Conservation (phyloP, 2,113 vertebrate species). For the Aspiorhynchus laticeps region DNA sequence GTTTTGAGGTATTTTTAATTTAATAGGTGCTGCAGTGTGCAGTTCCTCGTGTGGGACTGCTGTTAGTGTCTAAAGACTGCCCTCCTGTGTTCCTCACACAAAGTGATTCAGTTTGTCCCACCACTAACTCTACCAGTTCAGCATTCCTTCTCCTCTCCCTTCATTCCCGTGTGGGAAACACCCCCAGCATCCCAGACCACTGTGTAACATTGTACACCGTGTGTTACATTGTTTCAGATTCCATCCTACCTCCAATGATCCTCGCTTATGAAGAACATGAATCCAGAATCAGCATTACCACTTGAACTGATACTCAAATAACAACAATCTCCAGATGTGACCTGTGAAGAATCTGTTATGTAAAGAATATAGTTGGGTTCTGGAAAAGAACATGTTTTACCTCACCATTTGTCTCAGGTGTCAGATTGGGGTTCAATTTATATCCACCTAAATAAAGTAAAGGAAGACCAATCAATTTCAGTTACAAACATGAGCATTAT, state of each 20-base stretch:
- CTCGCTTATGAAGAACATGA: background rate
- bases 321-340: background rate
- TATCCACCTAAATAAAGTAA: background rate
- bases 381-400: background rate
- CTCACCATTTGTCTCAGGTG: background rate
- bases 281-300: background rate
- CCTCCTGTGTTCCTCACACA: slow-evolving; percentile 74
- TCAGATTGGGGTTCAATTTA: background rate
- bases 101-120: slow-evolving; percentile 21
- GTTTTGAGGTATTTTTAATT: background rate
- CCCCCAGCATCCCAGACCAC: background rate
- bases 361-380: background rate
- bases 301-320: background rate
- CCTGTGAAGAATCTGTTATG: background rate
- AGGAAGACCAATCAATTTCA: background rate
- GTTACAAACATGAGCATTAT: background rate
- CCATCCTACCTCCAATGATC: background rate
- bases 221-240: background rate
- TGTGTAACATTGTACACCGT: background rate
- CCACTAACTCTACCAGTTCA: background rate
- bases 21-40: background rate
- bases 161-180: background rate
- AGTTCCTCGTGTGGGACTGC: slow-evolving; percentile 3
- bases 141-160: slow-evolving; percentile 8
- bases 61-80: slow-evolving; percentile 73